Conservation (phyloP, 2,888 invertebrate genomes). For the Drosophila hamatofila region DNA sequence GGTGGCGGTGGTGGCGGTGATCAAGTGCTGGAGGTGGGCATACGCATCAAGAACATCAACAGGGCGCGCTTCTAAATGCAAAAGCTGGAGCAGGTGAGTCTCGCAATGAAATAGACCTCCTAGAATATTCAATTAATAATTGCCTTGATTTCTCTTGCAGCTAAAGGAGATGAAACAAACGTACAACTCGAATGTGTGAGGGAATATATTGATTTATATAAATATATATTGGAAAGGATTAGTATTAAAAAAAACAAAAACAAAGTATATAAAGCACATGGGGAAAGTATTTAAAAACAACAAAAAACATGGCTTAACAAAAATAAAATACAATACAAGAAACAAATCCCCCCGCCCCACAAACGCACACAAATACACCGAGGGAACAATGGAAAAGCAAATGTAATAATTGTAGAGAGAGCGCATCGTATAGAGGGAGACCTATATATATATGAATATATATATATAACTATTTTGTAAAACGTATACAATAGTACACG, state of each 20-base stretch:
- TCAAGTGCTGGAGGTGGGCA: slow-evolving; percentile 84
- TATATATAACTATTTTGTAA: slow-evolving; percentile 66
- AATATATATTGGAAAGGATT: slow-evolving; percentile 19
- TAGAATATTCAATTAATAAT: not conserved
- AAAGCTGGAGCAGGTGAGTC: slow-evolving; percentile 16
- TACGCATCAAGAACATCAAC: slow-evolving; percentile 84
- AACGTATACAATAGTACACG: slow-evolving; percentile 62
- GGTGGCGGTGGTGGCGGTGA: slow-evolving; percentile 56
- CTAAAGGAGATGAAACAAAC: slow-evolving; percentile 5
- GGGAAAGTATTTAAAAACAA: slow-evolving; percentile 40
- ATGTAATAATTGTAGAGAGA: slow-evolving; percentile 1
- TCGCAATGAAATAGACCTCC: not conserved
- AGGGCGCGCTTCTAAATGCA: slow-evolving; percentile 76
- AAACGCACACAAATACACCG: slow-evolving; percentile 37
- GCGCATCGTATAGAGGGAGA: slow-evolving; percentile 9
- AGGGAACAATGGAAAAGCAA: slow-evolving; percentile 45
- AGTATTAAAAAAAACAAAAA: slow-evolving; percentile 47
- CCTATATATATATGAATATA: slow-evolving; percentile 20
- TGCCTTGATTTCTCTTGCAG: slow-evolving; percentile 12
- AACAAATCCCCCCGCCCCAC: not conserved
- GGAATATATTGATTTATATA: slow-evolving; percentile 7
- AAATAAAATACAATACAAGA: not conserved
- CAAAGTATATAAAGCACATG: slow-evolving; percentile 21
- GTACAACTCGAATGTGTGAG: slow-evolving; percentile 9
- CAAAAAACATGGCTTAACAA: not conserved